Base-by-base conservation (phyloP, 2,888 invertebrate genomes). In the Mimumesa dahlbomi region DNA sequence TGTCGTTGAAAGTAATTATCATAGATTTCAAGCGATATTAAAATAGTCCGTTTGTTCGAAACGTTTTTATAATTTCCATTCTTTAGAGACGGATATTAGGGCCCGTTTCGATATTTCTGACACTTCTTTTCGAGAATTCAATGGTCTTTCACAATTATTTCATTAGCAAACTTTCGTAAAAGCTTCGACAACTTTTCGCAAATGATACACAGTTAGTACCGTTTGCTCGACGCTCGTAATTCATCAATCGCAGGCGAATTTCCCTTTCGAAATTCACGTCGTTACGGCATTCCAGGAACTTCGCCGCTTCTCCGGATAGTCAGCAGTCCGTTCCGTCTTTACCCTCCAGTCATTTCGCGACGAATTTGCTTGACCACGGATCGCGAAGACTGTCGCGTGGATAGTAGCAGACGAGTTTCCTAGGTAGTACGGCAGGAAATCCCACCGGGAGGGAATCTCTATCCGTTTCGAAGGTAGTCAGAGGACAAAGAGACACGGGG, bases 361-460 rank as follows among this genome's bases (percentile, higher is more conserved):
- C 50, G 65, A 66, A 77, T 74, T 62, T 58, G 63, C 45, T 49
- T 76, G 66, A 50, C 64, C 68, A 57, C 48, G 59, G 52, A 40
- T 46, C 16, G 7, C 42, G 31, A 45, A 53, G 43, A 68, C 56
- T 34, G 46, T 57, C 40, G 34, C 42, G 18, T 38, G 52, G 36
- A 53, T 36, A 46, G n/a, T n/a, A n/a, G 54, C 21, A 38, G 56
- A 49, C 54, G 43, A 38, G 42, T 48, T 58, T 54, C 38, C 34
- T 54, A 38, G 58, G 34, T 45, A 34, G 31, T 72, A 45, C 50
- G 73, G 29, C 50, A 42, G 59, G 50, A 72, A 65, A 72, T 71
- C 52, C 58, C 64, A 18, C 21, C 34, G 71, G 52, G 72, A 45
- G 49, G 31, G 57, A 54, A 63, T 64, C 38, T 72, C 40, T 58